phyloP scores from a whole-genome alignment of 2,797 vertebrate species.

The Esox lucius region DNA sequence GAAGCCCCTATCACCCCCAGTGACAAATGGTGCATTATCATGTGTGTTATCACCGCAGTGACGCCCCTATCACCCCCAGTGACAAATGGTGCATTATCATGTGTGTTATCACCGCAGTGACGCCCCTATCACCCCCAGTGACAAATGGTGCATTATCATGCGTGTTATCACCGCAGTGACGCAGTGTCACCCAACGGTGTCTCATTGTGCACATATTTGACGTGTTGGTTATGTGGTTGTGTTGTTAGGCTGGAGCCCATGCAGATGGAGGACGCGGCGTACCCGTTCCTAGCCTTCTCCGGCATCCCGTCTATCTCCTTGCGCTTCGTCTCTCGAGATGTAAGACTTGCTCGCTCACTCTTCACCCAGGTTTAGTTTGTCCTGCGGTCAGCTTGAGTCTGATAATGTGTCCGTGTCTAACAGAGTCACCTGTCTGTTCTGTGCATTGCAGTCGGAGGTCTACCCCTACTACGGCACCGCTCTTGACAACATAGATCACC shows the following conservation, averaged over 20 bases:
- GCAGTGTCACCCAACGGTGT: neutral
- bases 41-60: too few species aligned
- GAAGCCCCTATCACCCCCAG: too few species aligned
- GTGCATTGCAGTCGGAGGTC: constrained; percentile 1
- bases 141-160: too few species aligned
- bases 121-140: too few species aligned
- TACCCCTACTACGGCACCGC: constrained; percentile 80
- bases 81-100: too few species aligned
- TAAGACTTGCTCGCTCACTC: constrained; percentile 44
- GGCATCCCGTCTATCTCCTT: constrained; percentile 93
- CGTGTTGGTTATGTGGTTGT: neutral
- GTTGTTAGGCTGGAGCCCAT: constrained; percentile 73
- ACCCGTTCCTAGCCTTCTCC: constrained; percentile 86
- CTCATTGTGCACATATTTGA: neutral
- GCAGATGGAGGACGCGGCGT: constrained; percentile 81
- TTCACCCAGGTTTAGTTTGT: neutral
- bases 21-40: too few species aligned
- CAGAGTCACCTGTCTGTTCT: neutral
- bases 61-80: too few species aligned
- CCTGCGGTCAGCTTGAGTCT: neutral
- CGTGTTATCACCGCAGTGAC: neutral
- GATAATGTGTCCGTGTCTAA: neutral
- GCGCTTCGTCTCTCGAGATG: constrained; percentile 70
- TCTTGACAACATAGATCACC: constrained; percentile 65
- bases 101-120: too few species aligned